These are phyloP conservation scores for Babyrousa celebensis DNA, from an alignment of 2,797 vertebrate species.

Conservation along the genomic window DNA sequence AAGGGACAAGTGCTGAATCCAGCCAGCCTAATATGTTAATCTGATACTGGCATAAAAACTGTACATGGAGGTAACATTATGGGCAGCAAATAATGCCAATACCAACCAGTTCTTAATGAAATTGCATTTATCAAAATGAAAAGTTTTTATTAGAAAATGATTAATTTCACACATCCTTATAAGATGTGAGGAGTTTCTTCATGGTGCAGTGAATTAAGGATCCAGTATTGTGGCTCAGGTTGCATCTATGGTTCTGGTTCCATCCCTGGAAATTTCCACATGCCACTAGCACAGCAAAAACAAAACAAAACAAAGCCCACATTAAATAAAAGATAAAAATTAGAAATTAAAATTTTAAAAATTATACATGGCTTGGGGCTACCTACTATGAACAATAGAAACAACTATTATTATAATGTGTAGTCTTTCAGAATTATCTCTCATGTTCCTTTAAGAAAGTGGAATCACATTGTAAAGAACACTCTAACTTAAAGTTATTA, in stretches of 20 bases:
- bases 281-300: no score
- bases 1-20: no score
- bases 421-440: neutral
- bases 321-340: neutral
- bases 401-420: neutral
- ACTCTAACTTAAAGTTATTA: neutral
- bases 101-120: neutral
- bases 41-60: no score
- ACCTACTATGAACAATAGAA: no score
- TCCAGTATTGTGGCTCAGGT: no score
- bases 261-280: no score
- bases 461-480: neutral
- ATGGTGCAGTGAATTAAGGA: no score
- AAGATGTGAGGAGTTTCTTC: neutral
- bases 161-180: no score
- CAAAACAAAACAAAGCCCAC: neutral
- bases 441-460: neutral
- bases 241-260: no score
- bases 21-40: no score
- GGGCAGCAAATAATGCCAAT: neutral
- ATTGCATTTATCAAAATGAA: conserved; percentile 23
- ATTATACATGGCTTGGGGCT: neutral
- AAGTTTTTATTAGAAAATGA: neutral
- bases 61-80: neutral
- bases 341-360: neutral